phyloP scores from a whole-genome alignment of 1,140 invertebrate species.

The Rhopalosiphum padi region DNA sequence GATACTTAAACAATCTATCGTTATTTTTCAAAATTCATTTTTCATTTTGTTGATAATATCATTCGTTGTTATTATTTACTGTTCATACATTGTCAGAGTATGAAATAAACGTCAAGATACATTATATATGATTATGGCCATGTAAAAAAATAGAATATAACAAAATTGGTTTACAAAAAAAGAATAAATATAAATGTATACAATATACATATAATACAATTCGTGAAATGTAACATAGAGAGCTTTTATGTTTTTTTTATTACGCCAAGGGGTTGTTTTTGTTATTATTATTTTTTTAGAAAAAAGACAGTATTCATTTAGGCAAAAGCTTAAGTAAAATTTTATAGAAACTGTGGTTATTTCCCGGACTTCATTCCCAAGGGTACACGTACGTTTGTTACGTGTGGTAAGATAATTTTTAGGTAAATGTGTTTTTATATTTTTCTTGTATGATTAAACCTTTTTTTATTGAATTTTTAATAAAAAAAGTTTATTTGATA shows the following conservation, averaged over 20 bases:
- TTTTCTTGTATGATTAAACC: neutral
- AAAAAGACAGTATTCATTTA: constrained; percentile 14
- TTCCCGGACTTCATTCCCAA: neutral
- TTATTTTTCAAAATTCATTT: neutral
- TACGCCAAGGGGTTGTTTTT: neutral
- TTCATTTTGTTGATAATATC: neutral
- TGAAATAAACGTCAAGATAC: neutral
- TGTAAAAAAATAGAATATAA: neutral
- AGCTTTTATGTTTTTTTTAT: constrained; percentile 18
- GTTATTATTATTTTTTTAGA: neutral
- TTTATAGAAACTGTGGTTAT: constrained; percentile 2
- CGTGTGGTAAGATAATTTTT: neutral
- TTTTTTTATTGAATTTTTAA: constrained; percentile 22
- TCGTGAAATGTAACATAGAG: neutral
- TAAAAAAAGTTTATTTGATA: neutral
- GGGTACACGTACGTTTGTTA: neutral
- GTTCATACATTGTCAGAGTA: neutral
- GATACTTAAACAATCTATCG: neutral
- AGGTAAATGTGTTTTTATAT: constrained; percentile 13
- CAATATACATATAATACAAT: neutral
- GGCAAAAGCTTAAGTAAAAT: neutral
- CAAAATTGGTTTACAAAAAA: constrained; percentile 22
- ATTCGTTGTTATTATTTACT: neutral
- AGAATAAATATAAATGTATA: neutral
- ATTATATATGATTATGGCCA: neutral